These are phyloP conservation scores for Aphelocoma californica DNA, from an alignment of 2,797 vertebrate genomes.

Conservation along the genomic window DNA sequence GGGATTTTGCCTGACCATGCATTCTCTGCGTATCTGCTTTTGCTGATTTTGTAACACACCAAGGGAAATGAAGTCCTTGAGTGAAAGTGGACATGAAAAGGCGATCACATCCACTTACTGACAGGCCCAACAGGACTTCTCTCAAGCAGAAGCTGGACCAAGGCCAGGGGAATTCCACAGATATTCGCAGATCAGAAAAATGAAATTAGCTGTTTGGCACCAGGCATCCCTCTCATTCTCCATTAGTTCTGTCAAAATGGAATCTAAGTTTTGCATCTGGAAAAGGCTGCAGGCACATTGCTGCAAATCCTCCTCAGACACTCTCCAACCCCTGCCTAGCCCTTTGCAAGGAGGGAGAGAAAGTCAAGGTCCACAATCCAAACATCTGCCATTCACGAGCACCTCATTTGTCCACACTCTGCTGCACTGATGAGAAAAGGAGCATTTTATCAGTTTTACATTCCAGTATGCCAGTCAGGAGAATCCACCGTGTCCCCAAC, in stretches of 20 bases:
- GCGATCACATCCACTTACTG: rapidly evolving
- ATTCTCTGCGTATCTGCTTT: neutral
- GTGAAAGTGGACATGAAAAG: neutral
- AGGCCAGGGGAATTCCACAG: neutral
- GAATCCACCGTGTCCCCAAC: neutral
- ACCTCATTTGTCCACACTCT: neutral
- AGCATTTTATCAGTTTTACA: neutral
- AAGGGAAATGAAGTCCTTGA: neutral
- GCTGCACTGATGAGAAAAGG: neutral
- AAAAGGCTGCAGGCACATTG: neutral
- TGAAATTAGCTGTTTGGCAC: neutral
- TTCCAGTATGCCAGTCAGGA: neutral
- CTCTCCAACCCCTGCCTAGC: neutral
- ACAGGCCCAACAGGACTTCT: neutral
- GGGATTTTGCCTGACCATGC: neutral
- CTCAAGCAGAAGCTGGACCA: neutral
- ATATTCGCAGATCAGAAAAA: neutral
- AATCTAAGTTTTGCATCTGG: constrained; percentile 21
- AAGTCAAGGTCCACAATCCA: neutral
- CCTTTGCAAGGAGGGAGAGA: neutral
- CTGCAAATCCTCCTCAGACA: neutral
- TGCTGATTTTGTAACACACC: neutral
- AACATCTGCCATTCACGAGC: neutral
- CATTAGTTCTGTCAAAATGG: neutral
- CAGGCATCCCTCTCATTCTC: neutral